phyloP scores from a whole-genome alignment of 2,797 vertebrate species.

The Miichthys miiuy region DNA sequence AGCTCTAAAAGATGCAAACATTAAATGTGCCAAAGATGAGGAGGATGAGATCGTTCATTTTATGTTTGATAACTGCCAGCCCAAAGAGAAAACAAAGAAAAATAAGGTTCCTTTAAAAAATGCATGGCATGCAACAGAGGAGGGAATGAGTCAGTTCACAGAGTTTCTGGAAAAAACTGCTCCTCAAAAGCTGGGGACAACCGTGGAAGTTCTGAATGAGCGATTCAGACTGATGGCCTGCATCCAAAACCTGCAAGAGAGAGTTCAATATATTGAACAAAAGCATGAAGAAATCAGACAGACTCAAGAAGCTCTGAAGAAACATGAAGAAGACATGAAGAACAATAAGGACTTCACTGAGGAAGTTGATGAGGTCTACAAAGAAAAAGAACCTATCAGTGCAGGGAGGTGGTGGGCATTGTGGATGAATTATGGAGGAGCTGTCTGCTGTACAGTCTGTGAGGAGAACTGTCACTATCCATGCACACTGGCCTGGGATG shows the following conservation, averaged over 20 bases:
- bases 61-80: constrained; percentile 16
- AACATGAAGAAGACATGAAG: not conserved
- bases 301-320: not conserved
- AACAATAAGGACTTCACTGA: not conserved
- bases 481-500: accelerated
- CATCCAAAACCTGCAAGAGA: constrained; percentile 12
- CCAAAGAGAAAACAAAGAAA: not conserved
- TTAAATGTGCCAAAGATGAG: not conserved
- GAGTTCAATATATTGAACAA: not conserved
- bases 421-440: not conserved
- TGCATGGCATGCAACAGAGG: not conserved
- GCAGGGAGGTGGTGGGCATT: not conserved
- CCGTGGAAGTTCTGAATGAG: not conserved
- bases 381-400: accelerated
- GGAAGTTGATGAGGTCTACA: not conserved
- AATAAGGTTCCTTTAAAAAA: not conserved
- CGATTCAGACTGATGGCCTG: not conserved
- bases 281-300: not conserved
- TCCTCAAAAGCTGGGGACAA: not conserved
- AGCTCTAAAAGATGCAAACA: not conserved
- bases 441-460: not conserved
- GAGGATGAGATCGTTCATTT: not conserved
- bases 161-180: not conserved
- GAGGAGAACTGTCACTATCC: constrained; percentile 19
- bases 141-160: not conserved